Evolutionary conservation across 53 echinoderm and acorn worm species (phyloP).

Genomic region (Astropecten irregularis): DNA sequence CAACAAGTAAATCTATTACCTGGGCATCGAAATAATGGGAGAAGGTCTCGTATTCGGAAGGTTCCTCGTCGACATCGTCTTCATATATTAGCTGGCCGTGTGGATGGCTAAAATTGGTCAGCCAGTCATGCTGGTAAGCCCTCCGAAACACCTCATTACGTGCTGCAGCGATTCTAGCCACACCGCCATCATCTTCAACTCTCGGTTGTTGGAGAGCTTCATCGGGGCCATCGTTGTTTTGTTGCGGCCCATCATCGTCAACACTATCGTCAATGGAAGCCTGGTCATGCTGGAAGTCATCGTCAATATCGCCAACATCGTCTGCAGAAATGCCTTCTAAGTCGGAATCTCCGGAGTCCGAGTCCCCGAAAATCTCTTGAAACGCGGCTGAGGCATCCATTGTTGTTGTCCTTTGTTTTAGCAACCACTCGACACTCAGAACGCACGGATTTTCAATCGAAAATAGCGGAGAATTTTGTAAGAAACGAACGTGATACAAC

Average conservation of each 20-base stretch:
- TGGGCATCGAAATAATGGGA: background rate
- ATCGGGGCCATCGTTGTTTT: background rate
- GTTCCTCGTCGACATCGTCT: background rate
- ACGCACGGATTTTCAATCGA: background rate
- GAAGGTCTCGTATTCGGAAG: constrained; percentile 12
- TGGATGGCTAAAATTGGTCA: background rate
- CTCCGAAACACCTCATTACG: background rate
- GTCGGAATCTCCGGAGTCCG: background rate
- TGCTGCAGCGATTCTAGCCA: too few relatives aligned
- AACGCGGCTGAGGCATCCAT: background rate
- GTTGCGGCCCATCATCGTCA: too few relatives aligned
- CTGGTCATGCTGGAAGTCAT: too few relatives aligned
- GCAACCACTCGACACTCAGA: too few relatives aligned
- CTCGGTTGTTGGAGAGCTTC: background rate
- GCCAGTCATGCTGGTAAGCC: constrained; percentile 2
- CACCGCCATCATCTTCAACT: background rate
- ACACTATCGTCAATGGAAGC: too few relatives aligned
- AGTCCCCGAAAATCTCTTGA: background rate
- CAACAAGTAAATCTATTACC: constrained; percentile 15
- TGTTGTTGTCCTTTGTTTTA: background rate
- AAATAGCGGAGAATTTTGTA: too few relatives aligned
- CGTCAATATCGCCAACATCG: background rate
- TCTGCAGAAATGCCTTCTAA: background rate
- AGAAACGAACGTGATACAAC: too few relatives aligned
- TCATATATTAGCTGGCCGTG: constrained; percentile 7